A percentile compares a stretch with the other conserved stretches of the same genome.
These are phyloP conservation scores for Cataglyphis albicans DNA, from an alignment of 2,888 invertebrate genomes.

Conservation along the genomic window DNA sequence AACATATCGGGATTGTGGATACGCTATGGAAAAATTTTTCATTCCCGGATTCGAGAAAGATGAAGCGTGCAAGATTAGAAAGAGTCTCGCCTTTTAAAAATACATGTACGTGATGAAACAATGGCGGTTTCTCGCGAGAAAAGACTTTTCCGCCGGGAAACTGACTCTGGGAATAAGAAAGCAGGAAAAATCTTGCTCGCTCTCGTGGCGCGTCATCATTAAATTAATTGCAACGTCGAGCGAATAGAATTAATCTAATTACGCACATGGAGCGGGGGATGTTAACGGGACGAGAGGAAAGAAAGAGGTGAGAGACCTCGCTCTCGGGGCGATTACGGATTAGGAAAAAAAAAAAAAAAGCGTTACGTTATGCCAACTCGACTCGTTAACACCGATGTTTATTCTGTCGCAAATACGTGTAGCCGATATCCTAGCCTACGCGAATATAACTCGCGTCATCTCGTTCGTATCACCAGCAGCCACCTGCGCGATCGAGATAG, in stretches of 20 bases:
- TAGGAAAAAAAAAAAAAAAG: background rate
- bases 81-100: background rate
- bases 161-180: constrained; percentile 74
- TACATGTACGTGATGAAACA: constrained; percentile 25
- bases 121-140: constrained; percentile 40
- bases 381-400: constrained; percentile 8
- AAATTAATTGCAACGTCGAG: constrained; percentile 51
- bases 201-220: constrained; percentile 69
- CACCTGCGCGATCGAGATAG: constrained; percentile 41
- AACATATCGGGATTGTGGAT: constrained; percentile 11
- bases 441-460: constrained; percentile 17
- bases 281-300: constrained; percentile 57
- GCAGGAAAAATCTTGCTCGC: constrained; percentile 69
- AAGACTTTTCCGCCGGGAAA: constrained; percentile 59
- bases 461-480: constrained; percentile 28
- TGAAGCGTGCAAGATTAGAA: constrained; percentile 8
- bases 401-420: background rate
- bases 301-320: constrained; percentile 20
- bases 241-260: constrained; percentile 74
- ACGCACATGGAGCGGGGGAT: constrained; percentile 49
- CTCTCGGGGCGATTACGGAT: background rate
- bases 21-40: constrained; percentile 7
- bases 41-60: constrained; percentile 5
- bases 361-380: background rate
- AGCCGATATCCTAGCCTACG: background rate